phyloP scores from a whole-genome alignment of 2,797 vertebrate species.

The Podarcis lilfordi region DNA sequence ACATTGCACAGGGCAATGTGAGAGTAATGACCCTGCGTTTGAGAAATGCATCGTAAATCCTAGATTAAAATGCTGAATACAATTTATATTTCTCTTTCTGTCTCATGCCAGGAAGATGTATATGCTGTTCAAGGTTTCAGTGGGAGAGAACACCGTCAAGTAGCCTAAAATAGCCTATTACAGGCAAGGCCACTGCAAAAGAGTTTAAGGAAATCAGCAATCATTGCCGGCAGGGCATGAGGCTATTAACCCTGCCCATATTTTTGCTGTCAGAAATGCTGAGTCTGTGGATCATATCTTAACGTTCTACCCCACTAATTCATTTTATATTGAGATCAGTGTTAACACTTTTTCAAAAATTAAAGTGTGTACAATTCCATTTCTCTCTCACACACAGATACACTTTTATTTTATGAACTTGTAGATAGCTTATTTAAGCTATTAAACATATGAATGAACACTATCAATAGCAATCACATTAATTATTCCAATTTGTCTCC shows the following conservation, averaged over 20 bases:
- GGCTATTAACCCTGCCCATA: conserved; percentile 20
- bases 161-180: conserved; percentile 3
- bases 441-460: conserved; percentile 40
- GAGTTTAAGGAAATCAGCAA: conserved; percentile 10
- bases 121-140: conserved; percentile 10
- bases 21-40: conserved; percentile 38
- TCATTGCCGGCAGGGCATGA: neutral
- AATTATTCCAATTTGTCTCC: neutral
- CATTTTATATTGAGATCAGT: conserved; percentile 37
- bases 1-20: conserved; percentile 16
- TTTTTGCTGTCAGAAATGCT: conserved; percentile 50
- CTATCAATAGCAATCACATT: neutral
- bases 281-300: conserved; percentile 43
- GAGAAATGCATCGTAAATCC: conserved; percentile 34
- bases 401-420: conserved; percentile 48
- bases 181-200: conserved; percentile 17
- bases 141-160: conserved; percentile 15
- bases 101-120: conserved; percentile 20
- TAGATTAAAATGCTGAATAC: conserved; percentile 28
- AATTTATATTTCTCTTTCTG: conserved; percentile 28
- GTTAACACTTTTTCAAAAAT: conserved; percentile 36
- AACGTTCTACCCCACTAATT: conserved; percentile 18
- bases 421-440: conserved; percentile 41
- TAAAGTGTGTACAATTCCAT: conserved; percentile 39
- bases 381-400: neutral